Conservation (phyloP, 2,888 invertebrate species). For the Ceramica pisi region DNA sequence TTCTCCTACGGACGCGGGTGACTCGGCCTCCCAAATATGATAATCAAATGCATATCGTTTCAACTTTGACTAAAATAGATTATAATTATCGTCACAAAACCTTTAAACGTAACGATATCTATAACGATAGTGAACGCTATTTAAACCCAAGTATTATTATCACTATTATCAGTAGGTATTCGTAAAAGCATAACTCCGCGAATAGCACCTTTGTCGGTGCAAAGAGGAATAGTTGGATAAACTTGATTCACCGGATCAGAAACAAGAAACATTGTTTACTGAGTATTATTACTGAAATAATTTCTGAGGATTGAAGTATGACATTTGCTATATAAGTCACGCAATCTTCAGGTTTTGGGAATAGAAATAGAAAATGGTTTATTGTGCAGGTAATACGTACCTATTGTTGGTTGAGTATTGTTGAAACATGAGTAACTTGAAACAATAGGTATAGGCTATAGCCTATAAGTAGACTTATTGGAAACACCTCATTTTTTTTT, state of each 20-base stretch:
- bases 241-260: conserved; percentile 61
- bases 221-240: conserved; percentile 66
- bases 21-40: too few species aligned
- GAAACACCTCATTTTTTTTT: accelerated
- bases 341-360: conserved; percentile 18
- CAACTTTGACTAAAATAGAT: conserved; percentile 4
- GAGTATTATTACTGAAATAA: conserved; percentile 60
- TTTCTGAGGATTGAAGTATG: conserved; percentile 46
- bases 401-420: neutral
- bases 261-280: conserved; percentile 65
- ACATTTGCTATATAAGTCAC: conserved; percentile 31
- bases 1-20: too few species aligned
- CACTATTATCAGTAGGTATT: conserved; percentile 44
- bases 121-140: conserved; percentile 30
- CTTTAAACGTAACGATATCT: conserved; percentile 23
- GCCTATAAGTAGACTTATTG: neutral
- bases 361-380: conserved; percentile 19
- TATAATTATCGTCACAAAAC: neutral
- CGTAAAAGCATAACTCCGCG: conserved; percentile 56
- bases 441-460: neutral
- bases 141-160: conserved; percentile 32
- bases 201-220: conserved; percentile 63
- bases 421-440: neutral
- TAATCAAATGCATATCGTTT: neutral
- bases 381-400: neutral